Evolutionary conservation across 1,140 invertebrate species (phyloP).

Genomic region (Temnothorax nylanderi): DNA sequence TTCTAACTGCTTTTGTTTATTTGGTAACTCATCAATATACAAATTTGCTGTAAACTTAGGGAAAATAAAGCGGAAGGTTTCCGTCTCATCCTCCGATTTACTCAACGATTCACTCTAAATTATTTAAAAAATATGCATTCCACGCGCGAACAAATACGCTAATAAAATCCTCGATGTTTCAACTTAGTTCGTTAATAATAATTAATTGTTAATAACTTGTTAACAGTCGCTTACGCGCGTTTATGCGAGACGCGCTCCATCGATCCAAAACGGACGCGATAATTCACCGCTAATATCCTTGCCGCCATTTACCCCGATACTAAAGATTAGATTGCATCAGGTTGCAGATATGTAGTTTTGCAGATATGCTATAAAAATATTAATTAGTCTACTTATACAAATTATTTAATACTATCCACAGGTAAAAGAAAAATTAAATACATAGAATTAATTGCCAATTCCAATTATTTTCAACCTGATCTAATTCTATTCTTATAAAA

Average conservation of each 20-base stretch:
- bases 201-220: slow-evolving; percentile 46
- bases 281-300: slow-evolving; percentile 10
- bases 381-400: slow-evolving; percentile 10
- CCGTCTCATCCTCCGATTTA: slow-evolving; percentile 49
- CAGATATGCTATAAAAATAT: slow-evolving; percentile 29
- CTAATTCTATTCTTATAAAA: neutral
- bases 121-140: slow-evolving; percentile 84
- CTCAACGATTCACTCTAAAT: slow-evolving; percentile 73
- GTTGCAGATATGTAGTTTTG: neutral
- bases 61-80: slow-evolving; percentile 74
- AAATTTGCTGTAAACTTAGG: slow-evolving; percentile 78
- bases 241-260: slow-evolving; percentile 37
- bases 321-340: slow-evolving; percentile 16
- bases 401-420: neutral
- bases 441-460: neutral
- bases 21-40: slow-evolving; percentile 82
- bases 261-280: slow-evolving; percentile 37
- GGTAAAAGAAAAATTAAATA: neutral
- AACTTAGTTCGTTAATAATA: slow-evolving; percentile 65
- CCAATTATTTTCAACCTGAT: neutral
- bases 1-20: slow-evolving; percentile 82
- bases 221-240: slow-evolving; percentile 38
- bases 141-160: slow-evolving; percentile 70
- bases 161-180: slow-evolving; percentile 65
- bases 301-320: neutral